Evolutionary conservation across 2,113 vertebrate species (phyloP), one percentile per base, ranked within the genome.

Genomic region (Tetrao urogallus): DNA sequence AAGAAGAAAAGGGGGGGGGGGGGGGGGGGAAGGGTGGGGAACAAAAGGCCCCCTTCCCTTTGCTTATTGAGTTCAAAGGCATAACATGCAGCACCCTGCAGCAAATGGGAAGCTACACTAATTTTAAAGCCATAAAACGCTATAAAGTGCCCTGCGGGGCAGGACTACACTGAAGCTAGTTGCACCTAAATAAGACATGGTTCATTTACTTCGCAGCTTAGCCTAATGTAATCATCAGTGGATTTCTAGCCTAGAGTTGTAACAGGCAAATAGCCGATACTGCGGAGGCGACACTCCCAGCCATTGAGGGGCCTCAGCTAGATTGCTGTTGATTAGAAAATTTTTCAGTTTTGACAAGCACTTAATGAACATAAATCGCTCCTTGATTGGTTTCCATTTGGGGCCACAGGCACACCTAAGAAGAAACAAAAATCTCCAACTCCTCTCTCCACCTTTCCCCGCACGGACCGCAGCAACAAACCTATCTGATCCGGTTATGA

Each of bases 301-400:
- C 97, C 97, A 98, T 96, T 70, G 96, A 95, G 92, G 97, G 97
- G 97, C 97, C 19, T 92, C 92, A 5, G 97, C 95, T 94, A 98
- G 97, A 97, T 94, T 96, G 97, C 97, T 94, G 97, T 97, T 98
- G 98, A 98, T 98, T 98, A 98, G 97, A 98, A 98, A 96, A 98
- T 98, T 98, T 98, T 98, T 98, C 98, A 98, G 98, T 98, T 98
- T 98, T 98, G 98, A 98, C 98, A 98, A 98, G 98, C 95, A 87
- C 97, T 98, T 98, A 98, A 98, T 98, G 97, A 98, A 98, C 98
- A 98, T 96, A 98, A 98, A 98, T 98, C 97, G 98, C 97, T 97
- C 97, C 96, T 97, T 98, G 98, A 98, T 97, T 98, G 97, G 97
- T 97, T 98, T 98, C 95, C 73, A 79, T 94, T 94, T 30, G 98